Base-by-base conservation (phyloP, 2,888 invertebrate genomes). In the Prenolepis imparis region DNA sequence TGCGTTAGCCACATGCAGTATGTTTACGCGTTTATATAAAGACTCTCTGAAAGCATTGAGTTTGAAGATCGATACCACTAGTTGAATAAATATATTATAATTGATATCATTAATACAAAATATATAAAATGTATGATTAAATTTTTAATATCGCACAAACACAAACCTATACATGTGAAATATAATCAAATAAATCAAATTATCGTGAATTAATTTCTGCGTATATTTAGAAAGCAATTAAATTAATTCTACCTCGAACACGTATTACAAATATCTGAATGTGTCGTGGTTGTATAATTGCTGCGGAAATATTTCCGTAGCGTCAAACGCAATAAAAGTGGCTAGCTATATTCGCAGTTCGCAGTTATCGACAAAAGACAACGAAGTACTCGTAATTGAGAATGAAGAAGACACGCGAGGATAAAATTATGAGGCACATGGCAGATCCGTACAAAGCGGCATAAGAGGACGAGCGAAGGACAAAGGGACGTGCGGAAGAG, bases 401-500 rank as follows among this genome's bases (percentile, higher is more conserved):
- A 83, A 70, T 84, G 78, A 72, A 85, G 75, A 83, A 87, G 84
- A 83, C 75, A 66, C 84, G 52, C 57, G 61, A 48, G 64, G 82
- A 57, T 84, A 75, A 68, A 86, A 86, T 87, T 86, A 84, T 78
- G 82, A 86, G 78, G 68, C 64, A 64, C 74, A 78, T 41, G 64
- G 32, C 72, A 72, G 77, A 74, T 83, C 41, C 24, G 59, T 59
- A 72, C 55, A 66, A 84, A 83, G 73, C 32, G 55, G 70, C 82
- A 86, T 75, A 64, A 86, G 82, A 77, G 9, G 73, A 82, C 73
- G 85, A 84, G 85, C 70, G 78, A 80, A 83, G 85, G 86, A 70
- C 74, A 63, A 64, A 86, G 87, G 78, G 36, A 70, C 67, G 73
- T 61, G 73, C 77, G 82, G 84, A 84, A 89, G 87, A 83, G 85